phyloP scores from a whole-genome alignment of 2,113 vertebrate species.

The Pelusios castaneus region DNA sequence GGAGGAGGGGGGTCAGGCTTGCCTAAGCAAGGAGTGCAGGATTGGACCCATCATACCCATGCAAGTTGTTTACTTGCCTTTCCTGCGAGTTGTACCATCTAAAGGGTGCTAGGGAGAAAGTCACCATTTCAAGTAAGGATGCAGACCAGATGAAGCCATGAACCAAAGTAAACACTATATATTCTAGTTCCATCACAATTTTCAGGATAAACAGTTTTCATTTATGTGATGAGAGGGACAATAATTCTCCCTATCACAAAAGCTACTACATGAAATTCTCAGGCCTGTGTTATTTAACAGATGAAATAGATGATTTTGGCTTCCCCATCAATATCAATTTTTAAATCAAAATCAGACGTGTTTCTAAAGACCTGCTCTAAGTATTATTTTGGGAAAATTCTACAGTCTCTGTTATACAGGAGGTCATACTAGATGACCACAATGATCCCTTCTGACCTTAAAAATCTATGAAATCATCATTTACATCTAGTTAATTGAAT shows the following conservation, averaged over 20 bases:
- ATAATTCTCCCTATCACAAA: background rate
- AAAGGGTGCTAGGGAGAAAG: background rate
- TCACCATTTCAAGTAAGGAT: background rate
- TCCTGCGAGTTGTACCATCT: rapidly evolving
- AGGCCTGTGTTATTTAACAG: background rate
- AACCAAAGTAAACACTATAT: background rate
- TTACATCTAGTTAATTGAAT: rapidly evolving
- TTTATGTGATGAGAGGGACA: rapidly evolving
- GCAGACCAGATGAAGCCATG: background rate
- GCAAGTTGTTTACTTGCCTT: background rate
- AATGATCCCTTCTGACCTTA: background rate
- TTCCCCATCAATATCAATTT: background rate
- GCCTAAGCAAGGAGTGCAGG: background rate
- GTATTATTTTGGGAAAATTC: background rate
- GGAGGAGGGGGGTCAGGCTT: background rate
- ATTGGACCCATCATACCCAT: rapidly evolving
- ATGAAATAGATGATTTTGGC: background rate
- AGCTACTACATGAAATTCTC: background rate
- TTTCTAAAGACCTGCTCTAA: background rate
- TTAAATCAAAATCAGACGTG: background rate
- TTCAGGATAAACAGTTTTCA: background rate
- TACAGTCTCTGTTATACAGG: background rate
- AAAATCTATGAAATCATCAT: background rate
- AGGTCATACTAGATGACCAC: background rate
- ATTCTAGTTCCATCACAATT: background rate